Base-by-base conservation (phyloP, 2,888 invertebrate genomes). In the Syritta pipiens region DNA sequence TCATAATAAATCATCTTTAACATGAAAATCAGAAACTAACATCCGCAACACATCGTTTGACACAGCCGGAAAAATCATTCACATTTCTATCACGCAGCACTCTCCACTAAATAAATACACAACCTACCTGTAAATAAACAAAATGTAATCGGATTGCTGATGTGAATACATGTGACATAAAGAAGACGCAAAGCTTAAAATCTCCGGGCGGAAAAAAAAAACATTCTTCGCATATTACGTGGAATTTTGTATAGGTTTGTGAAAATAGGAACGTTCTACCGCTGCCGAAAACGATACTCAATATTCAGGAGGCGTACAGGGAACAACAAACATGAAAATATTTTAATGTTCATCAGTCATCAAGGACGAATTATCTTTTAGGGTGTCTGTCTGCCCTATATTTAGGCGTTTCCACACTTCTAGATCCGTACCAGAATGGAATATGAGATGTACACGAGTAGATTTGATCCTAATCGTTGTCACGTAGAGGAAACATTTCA, bases 401-500 rank as follows among this genome's bases (percentile, higher is more conserved):
- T 55, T 37, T 46, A 10, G 46, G 9, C 35, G 46, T 40, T 40
- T 51, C 51, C 22, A 51, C 63, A 51, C 51, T 20, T 42, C 14
- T 42, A 26, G 55, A 19, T 32, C 12, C 20, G 19, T 46, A 9
- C 35, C 35, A 26, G 17, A 4, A 35, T 35, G 10, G 42, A 42
- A 53, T 48, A 62, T 46, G 69, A 48, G 40, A 46, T 30, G 37
- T 37, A 37, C 48, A 35, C 14, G 1, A 53, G 55, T 51, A 59
- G 76, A 76, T 59, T 65, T 46, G 63, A 65, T 71, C 51, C 71
- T 59, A 71, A 76, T 76, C 71, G 71, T 44, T 57, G 37, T 69
- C 71, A 76, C 76, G 76, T 76, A 76, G 35, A 7, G 37, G 46
- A 51, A 71, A 59, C 69, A 69, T 71, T 76, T 63, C 40, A 63